A percentile compares a stretch with the other conserved stretches of the same genome.
Conservation (phyloP, 2,888 invertebrate species). For the Dorcus hopei region DNA sequence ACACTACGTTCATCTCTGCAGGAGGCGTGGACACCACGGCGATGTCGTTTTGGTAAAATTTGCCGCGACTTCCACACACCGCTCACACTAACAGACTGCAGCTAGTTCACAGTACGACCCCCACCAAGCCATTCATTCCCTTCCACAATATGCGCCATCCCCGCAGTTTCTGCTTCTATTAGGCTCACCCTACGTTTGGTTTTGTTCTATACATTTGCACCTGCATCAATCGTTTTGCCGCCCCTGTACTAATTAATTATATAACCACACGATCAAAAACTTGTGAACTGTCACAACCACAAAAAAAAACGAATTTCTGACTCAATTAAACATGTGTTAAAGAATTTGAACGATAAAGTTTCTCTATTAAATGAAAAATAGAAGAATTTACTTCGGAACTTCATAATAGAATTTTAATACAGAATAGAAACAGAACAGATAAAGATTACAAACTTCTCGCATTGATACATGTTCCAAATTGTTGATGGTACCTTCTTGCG, state of each 20-base stretch:
- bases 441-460: too few relatives aligned
- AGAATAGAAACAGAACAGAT: too few relatives aligned
- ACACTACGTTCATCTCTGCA: slow-evolving; percentile 26
- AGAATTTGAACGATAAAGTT: too few relatives aligned
- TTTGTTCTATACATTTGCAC: slow-evolving; percentile 23
- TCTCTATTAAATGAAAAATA: too few relatives aligned
- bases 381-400: too few relatives aligned
- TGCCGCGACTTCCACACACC: slow-evolving; percentile 8
- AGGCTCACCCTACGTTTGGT: background rate
- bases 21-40: slow-evolving; percentile 34
- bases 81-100: slow-evolving; percentile 28
- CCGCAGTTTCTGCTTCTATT: slow-evolving; percentile 21
- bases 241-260: background rate
- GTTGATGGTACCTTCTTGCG: too few relatives aligned
- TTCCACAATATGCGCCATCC: slow-evolving; percentile 35
- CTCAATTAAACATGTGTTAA: too few relatives aligned
- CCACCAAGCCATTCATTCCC: slow-evolving; percentile 28
- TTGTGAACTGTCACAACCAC: background rate
- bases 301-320: background rate
- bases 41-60: slow-evolving; percentile 11
- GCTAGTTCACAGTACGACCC: slow-evolving; percentile 23
- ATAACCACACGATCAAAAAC: background rate
- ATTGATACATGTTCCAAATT: too few relatives aligned
- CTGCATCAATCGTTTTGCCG: slow-evolving; percentile 25
- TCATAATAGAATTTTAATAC: too few relatives aligned